These are phyloP conservation scores for Pseudomyrmex dendroicus DNA, from an alignment of 1,140 invertebrate genomes.

Conservation along the genomic window DNA sequence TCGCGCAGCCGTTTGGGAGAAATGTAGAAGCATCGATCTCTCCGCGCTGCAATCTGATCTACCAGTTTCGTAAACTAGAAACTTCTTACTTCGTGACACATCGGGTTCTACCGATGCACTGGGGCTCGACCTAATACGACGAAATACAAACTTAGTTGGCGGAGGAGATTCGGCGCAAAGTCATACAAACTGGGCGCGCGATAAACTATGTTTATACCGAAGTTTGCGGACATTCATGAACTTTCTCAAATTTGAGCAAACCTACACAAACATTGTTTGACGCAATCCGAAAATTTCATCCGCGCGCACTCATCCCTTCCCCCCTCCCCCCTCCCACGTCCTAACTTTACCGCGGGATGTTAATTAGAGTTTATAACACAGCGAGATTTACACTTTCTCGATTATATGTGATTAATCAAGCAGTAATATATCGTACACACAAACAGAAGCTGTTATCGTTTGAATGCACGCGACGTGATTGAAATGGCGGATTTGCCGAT, in stretches of 20 bases:
- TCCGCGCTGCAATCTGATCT: conserved; percentile 51
- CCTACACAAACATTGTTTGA: conserved; percentile 55
- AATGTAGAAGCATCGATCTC: conserved; percentile 55
- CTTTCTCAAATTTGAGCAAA: conserved; percentile 55
- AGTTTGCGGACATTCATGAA: conserved; percentile 59
- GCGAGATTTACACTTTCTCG: conserved; percentile 35
- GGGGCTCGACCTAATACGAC: conserved; percentile 49
- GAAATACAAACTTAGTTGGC: conserved; percentile 54
- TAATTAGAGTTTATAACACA: conserved; percentile 40
- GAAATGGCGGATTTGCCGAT: not conserved
- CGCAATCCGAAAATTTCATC: conserved; percentile 58
- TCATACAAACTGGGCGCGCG: conserved; percentile 54
- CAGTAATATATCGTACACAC: not conserved
- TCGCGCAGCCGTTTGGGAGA: conserved; percentile 23
- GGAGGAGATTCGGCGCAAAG: conserved; percentile 33
- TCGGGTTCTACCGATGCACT: conserved; percentile 54
- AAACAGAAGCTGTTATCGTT: conserved; percentile 6
- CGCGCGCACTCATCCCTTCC: not conserved
- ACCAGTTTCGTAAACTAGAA: conserved; percentile 58
- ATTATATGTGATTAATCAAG: conserved; percentile 40
- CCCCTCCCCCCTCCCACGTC: no score
- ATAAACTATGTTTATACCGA: conserved; percentile 59
- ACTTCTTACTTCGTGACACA: conserved; percentile 58
- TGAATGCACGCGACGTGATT: not conserved
- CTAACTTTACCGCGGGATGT: conserved; percentile 22